Conservation (phyloP, 37 sponge, comb jelly and placozoan genomes). For the Halisarca cf. caerulea region DNA sequence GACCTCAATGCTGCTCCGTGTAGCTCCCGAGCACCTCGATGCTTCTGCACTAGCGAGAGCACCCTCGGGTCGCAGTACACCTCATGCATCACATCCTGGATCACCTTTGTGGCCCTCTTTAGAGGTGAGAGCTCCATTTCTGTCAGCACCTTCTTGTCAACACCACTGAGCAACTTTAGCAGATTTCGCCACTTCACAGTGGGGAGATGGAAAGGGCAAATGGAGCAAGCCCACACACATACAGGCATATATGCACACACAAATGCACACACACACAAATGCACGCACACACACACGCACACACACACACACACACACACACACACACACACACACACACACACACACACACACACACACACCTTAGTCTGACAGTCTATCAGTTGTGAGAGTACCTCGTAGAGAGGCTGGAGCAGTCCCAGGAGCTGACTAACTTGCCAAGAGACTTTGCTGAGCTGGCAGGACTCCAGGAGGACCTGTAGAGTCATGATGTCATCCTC, state of each 20-base stretch:
- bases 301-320: conserved; percentile 23
- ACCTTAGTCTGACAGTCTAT: conserved; percentile 61
- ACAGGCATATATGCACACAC: neutral
- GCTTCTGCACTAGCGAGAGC: conserved; percentile 59
- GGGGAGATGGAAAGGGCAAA: neutral
- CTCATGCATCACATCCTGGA: conserved; percentile 48
- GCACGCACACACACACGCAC: too few species aligned
- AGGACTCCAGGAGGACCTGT: conserved; percentile 46
- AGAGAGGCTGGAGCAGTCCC: conserved; percentile 31
- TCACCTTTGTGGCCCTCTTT: conserved; percentile 41
- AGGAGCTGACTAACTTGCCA: conserved; percentile 31
- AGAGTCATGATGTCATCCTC: conserved; percentile 52
- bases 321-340: neutral
- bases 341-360: neutral
- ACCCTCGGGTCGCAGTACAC: conserved; percentile 55
- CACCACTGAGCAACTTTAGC: conserved; percentile 32
- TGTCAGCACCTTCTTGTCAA: neutral
- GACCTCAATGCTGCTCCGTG: conserved; percentile 67
- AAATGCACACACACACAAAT: neutral
- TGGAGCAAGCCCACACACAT: neutral
- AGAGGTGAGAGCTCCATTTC: conserved; percentile 30
- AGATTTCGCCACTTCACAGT: conserved; percentile 54
- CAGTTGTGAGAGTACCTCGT: conserved; percentile 43
- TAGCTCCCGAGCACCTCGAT: conserved; percentile 68
- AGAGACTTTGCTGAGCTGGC: conserved; percentile 35